Evolutionary conservation across 2,888 invertebrate species (phyloP), one percentile per base, ranked within the genome.

Genomic region (Himalopsyche kuldschensis): DNA sequence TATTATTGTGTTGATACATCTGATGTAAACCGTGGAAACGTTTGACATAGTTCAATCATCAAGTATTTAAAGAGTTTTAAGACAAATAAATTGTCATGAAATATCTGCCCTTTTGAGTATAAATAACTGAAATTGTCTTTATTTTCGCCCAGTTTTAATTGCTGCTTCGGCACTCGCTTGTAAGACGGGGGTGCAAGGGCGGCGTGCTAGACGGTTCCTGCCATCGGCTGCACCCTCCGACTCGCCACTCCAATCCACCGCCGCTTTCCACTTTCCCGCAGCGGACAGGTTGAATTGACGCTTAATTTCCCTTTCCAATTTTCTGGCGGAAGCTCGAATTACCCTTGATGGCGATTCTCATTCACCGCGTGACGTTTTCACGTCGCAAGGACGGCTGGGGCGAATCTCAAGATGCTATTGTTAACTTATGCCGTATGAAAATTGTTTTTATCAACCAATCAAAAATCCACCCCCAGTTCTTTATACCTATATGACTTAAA

Each of bases 241-340:
- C 69, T 69, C 63, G 27, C 69, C 69, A 69, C 69, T 69, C 69
- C 27, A 27, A 69, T 69, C 15, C 69, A 30, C 30, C 69, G 69
- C 27, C 69, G 69, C 11, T 69, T 30, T 69, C 69, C 69, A 27
- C 30, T 27, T n/a, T 75, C n/a, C 75, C 75, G 75, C n/a, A 4
- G n/a, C 76, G 35, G 76, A 76, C 76, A 32, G 76, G 76, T 76
- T 41, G 41, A 76, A 76, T 76, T 41, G 76, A 76, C 76, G 76
- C 76, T 41, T 76, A 76, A 76, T 76, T 76, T 76, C 76, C 76
- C 76, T 76, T 32, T 76, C 76, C 76, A 41, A 41, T 41, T 41
- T 69, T 30, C 69, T 69, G 69, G 15, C 69, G 69, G 69, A 69
- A 24, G 30, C 69, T 69, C 69, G 69, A 69, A 69, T 69, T 30